phyloP scores from a whole-genome alignment of 2,888 invertebrate species.

The Drosophila paracracens region DNA sequence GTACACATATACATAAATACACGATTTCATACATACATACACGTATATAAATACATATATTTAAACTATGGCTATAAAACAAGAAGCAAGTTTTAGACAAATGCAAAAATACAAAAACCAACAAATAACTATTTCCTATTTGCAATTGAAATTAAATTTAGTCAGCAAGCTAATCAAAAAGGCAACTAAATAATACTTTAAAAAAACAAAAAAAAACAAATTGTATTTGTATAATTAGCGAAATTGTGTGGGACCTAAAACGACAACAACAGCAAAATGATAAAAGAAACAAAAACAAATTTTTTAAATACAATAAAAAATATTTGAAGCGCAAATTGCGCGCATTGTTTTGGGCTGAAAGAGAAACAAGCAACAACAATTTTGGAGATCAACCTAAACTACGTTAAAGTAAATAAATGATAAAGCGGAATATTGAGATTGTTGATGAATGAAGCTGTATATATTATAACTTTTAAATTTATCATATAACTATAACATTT shows the following conservation, averaged over 20 bases:
- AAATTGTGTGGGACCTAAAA: constrained; percentile 77
- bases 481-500: constrained; percentile 70
- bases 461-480: constrained; percentile 74
- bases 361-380: constrained; percentile 16
- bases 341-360: constrained; percentile 49
- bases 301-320: constrained; percentile 7
- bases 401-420: constrained; percentile 29
- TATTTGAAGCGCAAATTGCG: constrained; percentile 8
- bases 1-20: constrained; percentile 24
- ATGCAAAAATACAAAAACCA: constrained; percentile 31
- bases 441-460: constrained; percentile 73
- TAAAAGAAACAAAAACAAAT: constrained; percentile 16
- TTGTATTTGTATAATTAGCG: constrained; percentile 71
- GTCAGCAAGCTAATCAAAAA: constrained; percentile 74
- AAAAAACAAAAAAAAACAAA: constrained; percentile 40
- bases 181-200: constrained; percentile 55
- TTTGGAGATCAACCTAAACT: constrained; percentile 28
- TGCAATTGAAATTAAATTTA: constrained; percentile 73
- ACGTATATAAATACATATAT: constrained; percentile 32
- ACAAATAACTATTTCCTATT: constrained; percentile 64
- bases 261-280: constrained; percentile 38
- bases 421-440: constrained; percentile 58
- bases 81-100: constrained; percentile 56
- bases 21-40: constrained; percentile 25
- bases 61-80: constrained; percentile 44